Evolutionary conservation across 2,113 vertebrate species (phyloP).

Genomic region (Corythoichthys haematopterus): DNA sequence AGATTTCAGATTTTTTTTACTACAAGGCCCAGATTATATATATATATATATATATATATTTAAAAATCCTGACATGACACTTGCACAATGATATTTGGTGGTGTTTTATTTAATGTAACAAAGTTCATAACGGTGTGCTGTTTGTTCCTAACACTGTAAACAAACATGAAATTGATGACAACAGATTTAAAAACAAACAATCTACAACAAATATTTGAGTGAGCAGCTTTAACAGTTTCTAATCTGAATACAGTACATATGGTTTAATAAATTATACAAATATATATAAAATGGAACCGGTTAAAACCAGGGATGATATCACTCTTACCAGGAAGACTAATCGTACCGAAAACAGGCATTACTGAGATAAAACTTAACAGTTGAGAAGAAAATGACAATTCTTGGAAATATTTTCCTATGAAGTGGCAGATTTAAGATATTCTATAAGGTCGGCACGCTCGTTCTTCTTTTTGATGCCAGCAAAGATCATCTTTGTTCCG

Average conservation of each 20-base stretch:
- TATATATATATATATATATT: too few species aligned
- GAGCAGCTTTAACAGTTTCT: conserved; percentile 16
- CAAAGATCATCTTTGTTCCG: conserved; percentile 84
- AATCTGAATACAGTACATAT: conserved; percentile 19
- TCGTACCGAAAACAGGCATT: conserved; percentile 30
- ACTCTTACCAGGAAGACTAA: conserved; percentile 23
- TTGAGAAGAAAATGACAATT: not conserved
- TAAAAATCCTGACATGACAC: not conserved
- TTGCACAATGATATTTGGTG: not conserved
- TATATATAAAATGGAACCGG: conserved; percentile 30
- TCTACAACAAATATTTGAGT: not conserved
- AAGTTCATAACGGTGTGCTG: not conserved
- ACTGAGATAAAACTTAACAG: conserved; percentile 9
- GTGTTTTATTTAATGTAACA: not conserved
- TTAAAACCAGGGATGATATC: conserved; percentile 55
- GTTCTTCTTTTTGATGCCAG: conserved; percentile 83
- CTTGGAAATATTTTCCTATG: conserved; percentile 32
- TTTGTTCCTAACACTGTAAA: too few species aligned
- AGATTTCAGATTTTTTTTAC: too few species aligned
- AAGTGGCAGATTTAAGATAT: conserved; percentile 80
- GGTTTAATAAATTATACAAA: conserved; percentile 50
- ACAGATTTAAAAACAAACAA: not conserved
- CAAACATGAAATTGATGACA: not conserved
- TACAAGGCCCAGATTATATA: too few species aligned
- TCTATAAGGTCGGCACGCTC: conserved; percentile 77